Conservation (phyloP, 2,797 vertebrate genomes). For the Rhabdomys pumilio region DNA sequence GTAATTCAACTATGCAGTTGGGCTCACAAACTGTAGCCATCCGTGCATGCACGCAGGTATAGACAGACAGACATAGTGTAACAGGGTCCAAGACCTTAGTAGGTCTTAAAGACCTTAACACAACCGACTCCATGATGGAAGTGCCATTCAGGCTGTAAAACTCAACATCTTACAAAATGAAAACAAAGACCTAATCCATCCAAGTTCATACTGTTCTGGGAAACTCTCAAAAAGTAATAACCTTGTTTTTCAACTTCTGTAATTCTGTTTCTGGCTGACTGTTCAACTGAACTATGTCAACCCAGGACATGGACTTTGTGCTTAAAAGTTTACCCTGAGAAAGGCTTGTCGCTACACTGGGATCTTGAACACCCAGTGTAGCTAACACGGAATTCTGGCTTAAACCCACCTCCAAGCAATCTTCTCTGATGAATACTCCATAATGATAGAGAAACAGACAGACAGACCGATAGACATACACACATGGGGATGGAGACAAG, state of each 20-base stretch:
- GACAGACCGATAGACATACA: too few species aligned
- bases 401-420: too few species aligned
- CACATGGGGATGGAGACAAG: too few species aligned
- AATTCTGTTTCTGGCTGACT: neutral
- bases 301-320: neutral
- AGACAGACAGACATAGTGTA: neutral
- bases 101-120: neutral
- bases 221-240: neutral
- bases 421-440: too few species aligned
- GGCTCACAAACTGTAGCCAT: neutral
- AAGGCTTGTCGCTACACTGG: too few species aligned
- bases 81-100: neutral
- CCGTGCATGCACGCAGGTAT: neutral
- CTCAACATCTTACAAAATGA: neutral
- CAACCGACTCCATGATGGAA: neutral
- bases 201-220: neutral
- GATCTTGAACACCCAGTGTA: too few species aligned
- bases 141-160: neutral
- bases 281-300: neutral
- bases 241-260: neutral
- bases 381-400: too few species aligned
- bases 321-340: neutral
- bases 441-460: too few species aligned
- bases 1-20: neutral
- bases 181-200: neutral